phyloP scores from a whole-genome alignment of 35 echinoderm and acorn worm genomes.

The Lytechinus pictus region DNA sequence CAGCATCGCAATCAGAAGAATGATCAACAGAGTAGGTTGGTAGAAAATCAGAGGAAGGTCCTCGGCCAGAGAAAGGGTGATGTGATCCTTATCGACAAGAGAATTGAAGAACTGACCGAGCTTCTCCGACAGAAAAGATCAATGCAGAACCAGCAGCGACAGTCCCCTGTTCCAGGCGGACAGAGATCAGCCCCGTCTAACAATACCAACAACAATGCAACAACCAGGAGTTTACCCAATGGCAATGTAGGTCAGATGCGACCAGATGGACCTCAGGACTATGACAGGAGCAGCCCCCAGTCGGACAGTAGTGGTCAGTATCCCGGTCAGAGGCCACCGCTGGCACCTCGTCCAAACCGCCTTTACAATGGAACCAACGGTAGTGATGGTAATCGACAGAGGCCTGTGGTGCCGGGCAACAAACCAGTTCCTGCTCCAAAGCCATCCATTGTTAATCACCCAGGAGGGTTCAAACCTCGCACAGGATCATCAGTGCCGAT shows the following conservation, averaged over 20 bases:
- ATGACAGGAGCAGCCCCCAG: neutral
- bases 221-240: slow-evolving; percentile 54
- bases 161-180: slow-evolving; percentile 29
- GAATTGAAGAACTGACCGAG: slow-evolving; percentile 93
- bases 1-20: slow-evolving; percentile 92
- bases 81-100: slow-evolving; percentile 77
- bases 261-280: slow-evolving; percentile 25
- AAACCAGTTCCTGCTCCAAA: slow-evolving; percentile 48
- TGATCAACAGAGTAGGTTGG: slow-evolving; percentile 87
- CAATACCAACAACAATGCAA: slow-evolving; percentile 71
- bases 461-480: slow-evolving; percentile 60
- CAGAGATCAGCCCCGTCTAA: slow-evolving; percentile 41
- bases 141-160: slow-evolving; percentile 53
- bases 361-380: slow-evolving; percentile 19
- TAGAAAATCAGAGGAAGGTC: slow-evolving; percentile 73
- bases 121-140: slow-evolving; percentile 63
- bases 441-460: slow-evolving; percentile 48
- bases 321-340: slow-evolving; percentile 25
- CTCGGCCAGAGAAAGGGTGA: slow-evolving; percentile 68
- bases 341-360: slow-evolving; percentile 43
- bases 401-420: neutral
- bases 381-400: neutral
- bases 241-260: slow-evolving; percentile 28
- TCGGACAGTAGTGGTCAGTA: slow-evolving; percentile 4
- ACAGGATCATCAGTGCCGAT: slow-evolving; percentile 44